Evolutionary conservation across 1,140 invertebrate genomes (phyloP).

Genomic region (Drosophila sucinea): DNA sequence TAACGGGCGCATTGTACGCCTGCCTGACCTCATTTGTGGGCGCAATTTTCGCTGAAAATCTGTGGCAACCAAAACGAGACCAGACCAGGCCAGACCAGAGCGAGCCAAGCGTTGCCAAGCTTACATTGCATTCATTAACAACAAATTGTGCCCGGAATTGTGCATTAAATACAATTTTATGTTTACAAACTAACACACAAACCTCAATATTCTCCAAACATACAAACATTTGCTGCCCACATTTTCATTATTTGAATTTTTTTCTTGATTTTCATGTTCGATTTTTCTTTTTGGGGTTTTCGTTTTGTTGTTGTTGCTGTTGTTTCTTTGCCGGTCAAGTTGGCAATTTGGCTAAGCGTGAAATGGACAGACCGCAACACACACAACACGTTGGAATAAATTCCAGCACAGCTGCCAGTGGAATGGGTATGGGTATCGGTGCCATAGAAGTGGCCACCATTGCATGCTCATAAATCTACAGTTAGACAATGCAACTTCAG

Average conservation of each 20-base stretch:
- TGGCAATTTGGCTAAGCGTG: slow-evolving; percentile 81
- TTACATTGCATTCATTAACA: slow-evolving; percentile 75
- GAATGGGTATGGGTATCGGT: slow-evolving; percentile 32
- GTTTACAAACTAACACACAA: slow-evolving; percentile 45
- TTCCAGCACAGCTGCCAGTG: slow-evolving; percentile 35
- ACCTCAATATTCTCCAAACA: slow-evolving; percentile 23
- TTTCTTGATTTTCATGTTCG: slow-evolving; percentile 27
- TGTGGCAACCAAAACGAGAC: slow-evolving; percentile 55
- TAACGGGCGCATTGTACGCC: slow-evolving; percentile 74
- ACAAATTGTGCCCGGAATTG: slow-evolving; percentile 74
- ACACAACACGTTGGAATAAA: slow-evolving; percentile 25
- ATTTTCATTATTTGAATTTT: slow-evolving; percentile 67
- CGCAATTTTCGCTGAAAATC: slow-evolving; percentile 72
- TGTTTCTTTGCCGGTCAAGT: slow-evolving; percentile 67
- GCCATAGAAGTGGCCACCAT: slow-evolving; percentile 49
- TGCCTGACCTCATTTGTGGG: slow-evolving; percentile 78
- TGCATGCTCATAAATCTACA: slow-evolving; percentile 62
- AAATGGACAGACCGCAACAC: slow-evolving; percentile 65
- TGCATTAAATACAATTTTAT: slow-evolving; percentile 80
- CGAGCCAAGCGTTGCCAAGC: slow-evolving; percentile 48
- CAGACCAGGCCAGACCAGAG: slow-evolving; percentile 34
- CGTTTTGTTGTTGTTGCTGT: slow-evolving; percentile 14
- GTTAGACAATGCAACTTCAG: slow-evolving; percentile 54
- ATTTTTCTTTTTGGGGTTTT: neutral
- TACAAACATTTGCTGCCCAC: slow-evolving; percentile 33